phyloP scores from a whole-genome alignment of 2,888 invertebrate genomes.

The Stratiomys singularior region DNA sequence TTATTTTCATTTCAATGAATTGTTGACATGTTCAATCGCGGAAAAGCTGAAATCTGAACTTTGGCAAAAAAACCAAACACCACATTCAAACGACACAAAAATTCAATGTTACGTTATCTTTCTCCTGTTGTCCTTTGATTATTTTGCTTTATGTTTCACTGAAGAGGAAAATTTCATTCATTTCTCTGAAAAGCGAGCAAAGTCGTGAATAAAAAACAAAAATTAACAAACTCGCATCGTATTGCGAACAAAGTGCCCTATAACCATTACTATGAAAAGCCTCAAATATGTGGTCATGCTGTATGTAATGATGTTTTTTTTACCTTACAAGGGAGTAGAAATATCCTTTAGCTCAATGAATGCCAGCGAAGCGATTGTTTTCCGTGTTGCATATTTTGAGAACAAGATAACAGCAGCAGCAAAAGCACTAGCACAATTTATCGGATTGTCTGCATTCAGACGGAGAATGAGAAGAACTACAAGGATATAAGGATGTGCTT shows the following conservation, averaged over 20 bases:
- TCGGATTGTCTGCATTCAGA: constrained; percentile 10
- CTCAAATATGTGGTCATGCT: constrained; percentile 23
- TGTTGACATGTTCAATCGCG: constrained; percentile 2
- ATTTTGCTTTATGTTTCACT: constrained; percentile 37
- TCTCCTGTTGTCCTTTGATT: constrained; percentile 29
- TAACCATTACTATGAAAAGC: not conserved
- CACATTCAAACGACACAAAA: constrained; percentile 18
- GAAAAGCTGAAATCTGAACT: not conserved
- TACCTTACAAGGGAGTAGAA: not conserved
- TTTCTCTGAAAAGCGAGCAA: constrained; percentile 9
- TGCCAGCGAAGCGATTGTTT: not conserved
- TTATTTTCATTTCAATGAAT: not conserved
- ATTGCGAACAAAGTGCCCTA: not conserved
- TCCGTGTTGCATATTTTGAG: constrained; percentile 19
- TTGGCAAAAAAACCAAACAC: not conserved
- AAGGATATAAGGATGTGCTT: not conserved
- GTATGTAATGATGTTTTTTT: constrained; percentile 25
- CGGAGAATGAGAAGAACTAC: not conserved
- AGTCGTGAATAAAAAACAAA: not conserved
- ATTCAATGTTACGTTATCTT: constrained; percentile 27
- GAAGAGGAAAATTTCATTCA: constrained; percentile 41
- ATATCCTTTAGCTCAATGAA: not conserved
- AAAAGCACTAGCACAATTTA: not conserved
- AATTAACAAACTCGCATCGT: not conserved
- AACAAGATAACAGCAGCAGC: constrained; percentile 30